Evolutionary conservation across 2,888 invertebrate genomes (phyloP).

Genomic region (Dysmachus trigonus): DNA sequence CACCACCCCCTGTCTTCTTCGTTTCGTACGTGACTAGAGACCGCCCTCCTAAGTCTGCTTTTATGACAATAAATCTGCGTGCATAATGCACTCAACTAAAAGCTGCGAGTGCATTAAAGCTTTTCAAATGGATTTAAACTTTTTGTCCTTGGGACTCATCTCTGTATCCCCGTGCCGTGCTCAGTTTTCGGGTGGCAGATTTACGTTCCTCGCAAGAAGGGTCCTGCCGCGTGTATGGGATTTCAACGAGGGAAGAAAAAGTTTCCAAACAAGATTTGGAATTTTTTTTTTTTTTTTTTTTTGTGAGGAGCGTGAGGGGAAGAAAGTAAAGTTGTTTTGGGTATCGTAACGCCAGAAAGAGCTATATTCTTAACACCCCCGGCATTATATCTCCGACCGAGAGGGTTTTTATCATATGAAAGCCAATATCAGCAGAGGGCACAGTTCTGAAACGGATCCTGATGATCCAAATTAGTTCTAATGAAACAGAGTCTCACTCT

Average conservation of each 20-base stretch:
- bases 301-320: slow-evolving; percentile 1
- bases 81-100: slow-evolving; percentile 43
- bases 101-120: slow-evolving; percentile 41
- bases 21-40: slow-evolving; percentile 27
- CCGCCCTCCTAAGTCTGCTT: slow-evolving; percentile 30
- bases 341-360: slow-evolving; percentile 1
- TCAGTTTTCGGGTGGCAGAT: slow-evolving; percentile 29
- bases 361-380: background rate
- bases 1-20: too few species aligned
- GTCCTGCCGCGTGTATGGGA: slow-evolving; percentile 33
- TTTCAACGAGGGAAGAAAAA: slow-evolving; percentile 36
- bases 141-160: slow-evolving; percentile 41
- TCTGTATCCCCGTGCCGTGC: background rate
- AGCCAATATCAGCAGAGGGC: slow-evolving; percentile 11
- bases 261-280: slow-evolving; percentile 42
- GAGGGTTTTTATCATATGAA: slow-evolving; percentile 21
- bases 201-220: slow-evolving; percentile 19
- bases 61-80: slow-evolving; percentile 42
- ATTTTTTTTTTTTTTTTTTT: too few species aligned
- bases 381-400: background rate
- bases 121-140: slow-evolving; percentile 41
- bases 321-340: slow-evolving; percentile 30
- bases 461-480: slow-evolving; percentile 37
- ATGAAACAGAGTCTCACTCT: background rate
- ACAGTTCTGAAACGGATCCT: slow-evolving; percentile 24